Conservation (phyloP, 2,888 invertebrate species). For the Unio delphinus region DNA sequence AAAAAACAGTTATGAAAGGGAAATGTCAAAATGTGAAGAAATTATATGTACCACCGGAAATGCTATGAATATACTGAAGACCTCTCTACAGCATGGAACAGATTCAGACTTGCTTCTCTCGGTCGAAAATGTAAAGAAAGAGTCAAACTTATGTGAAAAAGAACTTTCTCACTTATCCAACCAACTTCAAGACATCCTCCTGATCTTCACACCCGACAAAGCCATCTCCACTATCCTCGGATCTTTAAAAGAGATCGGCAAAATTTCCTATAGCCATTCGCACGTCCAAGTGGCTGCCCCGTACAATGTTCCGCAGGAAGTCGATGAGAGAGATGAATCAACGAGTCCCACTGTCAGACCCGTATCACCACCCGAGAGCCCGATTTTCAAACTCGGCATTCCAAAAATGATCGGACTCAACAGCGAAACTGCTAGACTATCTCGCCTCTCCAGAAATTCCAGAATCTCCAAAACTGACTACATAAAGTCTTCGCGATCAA, state of each 20-base stretch:
- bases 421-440: conserved; percentile 33
- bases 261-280: conserved; percentile 32
- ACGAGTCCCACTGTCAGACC: conserved; percentile 19
- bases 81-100: conserved; percentile 37
- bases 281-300: conserved; percentile 41
- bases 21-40: conserved; percentile 39
- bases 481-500: no score
- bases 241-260: conserved; percentile 34
- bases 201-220: conserved; percentile 38
- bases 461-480: conserved; percentile 3
- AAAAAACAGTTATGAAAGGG: conserved; percentile 31
- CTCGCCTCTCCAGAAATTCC: conserved; percentile 28
- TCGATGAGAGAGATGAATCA: conserved; percentile 13
- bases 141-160: conserved; percentile 32
- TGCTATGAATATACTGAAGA: conserved; percentile 38
- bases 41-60: conserved; percentile 41
- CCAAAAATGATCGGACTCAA: conserved; percentile 4
- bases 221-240: conserved; percentile 26
- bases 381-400: conserved; percentile 7
- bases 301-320: conserved; percentile 27
- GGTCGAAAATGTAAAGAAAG: conserved; percentile 39
- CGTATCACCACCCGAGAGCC: conserved; percentile 7
- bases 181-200: conserved; percentile 29
- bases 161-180: conserved; percentile 31
- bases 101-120: conserved; percentile 40